Conservation (phyloP, 1,140 invertebrate genomes). For the Drosophila kikkawai region DNA sequence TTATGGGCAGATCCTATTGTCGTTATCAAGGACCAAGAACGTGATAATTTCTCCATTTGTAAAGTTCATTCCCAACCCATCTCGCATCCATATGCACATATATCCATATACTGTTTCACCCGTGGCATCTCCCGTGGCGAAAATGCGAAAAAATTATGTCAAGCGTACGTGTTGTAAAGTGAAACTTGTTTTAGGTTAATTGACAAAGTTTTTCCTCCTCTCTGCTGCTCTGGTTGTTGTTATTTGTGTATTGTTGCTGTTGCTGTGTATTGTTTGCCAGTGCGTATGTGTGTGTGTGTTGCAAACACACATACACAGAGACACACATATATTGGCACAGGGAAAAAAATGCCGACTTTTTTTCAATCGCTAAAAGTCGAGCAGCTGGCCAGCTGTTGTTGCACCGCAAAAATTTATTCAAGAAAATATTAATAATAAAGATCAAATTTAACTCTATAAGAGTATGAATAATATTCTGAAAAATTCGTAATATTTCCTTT, state of each 20-base stretch:
- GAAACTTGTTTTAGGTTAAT: slow-evolving; percentile 82
- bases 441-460: fast-evolving
- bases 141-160: slow-evolving; percentile 65
- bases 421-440: too few species aligned
- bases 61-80: slow-evolving; percentile 41
- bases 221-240: slow-evolving; percentile 50
- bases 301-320: slow-evolving; percentile 18
- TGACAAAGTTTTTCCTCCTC: slow-evolving; percentile 75
- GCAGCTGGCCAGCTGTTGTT: slow-evolving; percentile 53
- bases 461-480: fast-evolving
- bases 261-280: slow-evolving; percentile 23
- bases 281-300: slow-evolving; percentile 30
- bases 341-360: slow-evolving; percentile 37
- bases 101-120: slow-evolving; percentile 12
- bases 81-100: slow-evolving; percentile 13
- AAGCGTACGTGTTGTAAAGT: slow-evolving; percentile 77
- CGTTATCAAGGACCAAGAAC: slow-evolving; percentile 85
- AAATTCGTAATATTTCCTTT: not conserved
- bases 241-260: slow-evolving; percentile 33
- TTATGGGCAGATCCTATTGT: slow-evolving; percentile 85
- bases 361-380: slow-evolving; percentile 71
- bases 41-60: slow-evolving; percentile 82
- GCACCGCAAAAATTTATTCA: slow-evolving; percentile 3
- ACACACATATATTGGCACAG: slow-evolving; percentile 16
- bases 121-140: slow-evolving; percentile 15